Evolutionary conservation across 2,888 invertebrate species (phyloP).

Genomic region (Drosophila anomalipes): DNA sequence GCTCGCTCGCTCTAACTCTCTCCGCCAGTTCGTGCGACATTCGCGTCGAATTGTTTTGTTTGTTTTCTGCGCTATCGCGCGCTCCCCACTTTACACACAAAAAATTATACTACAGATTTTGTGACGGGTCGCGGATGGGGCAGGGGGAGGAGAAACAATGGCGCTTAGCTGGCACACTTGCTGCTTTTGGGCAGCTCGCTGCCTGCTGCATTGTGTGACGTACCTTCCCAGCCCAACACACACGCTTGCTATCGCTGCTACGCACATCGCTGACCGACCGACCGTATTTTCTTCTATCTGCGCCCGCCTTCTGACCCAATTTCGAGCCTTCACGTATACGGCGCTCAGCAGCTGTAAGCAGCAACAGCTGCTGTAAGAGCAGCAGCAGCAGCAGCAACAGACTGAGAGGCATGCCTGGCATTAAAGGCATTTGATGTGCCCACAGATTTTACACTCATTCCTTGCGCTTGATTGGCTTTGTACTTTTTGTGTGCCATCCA

Average conservation of each 20-base stretch:
- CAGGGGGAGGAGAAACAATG: neutral
- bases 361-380: conserved; percentile 3
- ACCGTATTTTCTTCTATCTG: conserved; percentile 26
- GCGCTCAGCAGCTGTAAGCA: conserved; percentile 59
- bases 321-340: conserved; percentile 66
- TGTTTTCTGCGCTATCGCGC: conserved; percentile 27
- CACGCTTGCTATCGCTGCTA: conserved; percentile 20
- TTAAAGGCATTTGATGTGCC: conserved; percentile 71
- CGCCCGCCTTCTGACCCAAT: conserved; percentile 68
- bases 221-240: neutral
- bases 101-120: conserved; percentile 54
- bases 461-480: conserved; percentile 72
- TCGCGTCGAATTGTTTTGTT: conserved; percentile 60
- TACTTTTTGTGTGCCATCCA: conserved; percentile 42
- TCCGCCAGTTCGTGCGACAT: neutral
- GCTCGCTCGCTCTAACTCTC: neutral
- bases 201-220: neutral
- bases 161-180: neutral
- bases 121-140: neutral
- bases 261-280: conserved; percentile 17
- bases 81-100: conserved; percentile 36
- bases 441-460: conserved; percentile 75
- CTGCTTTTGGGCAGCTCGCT: neutral
- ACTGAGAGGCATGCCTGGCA: conserved; percentile 47
- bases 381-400: conserved; percentile 4